Evolutionary conservation across 2,888 invertebrate genomes (phyloP), one percentile per base, ranked within the genome.

Genomic region (Acrobasis repandana): DNA sequence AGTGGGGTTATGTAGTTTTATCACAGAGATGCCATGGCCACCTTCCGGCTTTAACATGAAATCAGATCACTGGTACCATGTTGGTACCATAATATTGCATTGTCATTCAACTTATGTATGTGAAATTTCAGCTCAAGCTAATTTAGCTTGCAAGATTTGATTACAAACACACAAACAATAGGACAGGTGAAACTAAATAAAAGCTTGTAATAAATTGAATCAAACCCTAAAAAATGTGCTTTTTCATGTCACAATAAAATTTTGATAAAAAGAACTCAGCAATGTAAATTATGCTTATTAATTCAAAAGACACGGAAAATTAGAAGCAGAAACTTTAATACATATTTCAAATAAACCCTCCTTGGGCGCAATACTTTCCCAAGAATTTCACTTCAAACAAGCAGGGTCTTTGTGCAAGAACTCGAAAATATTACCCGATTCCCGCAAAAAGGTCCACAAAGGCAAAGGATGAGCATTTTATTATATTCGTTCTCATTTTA

Each of bases 381-480:
- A 51, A 43, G 50, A 51, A 51, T 50, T 59, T 51, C 51, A 62
- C 63, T 65, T 63, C 63, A 61, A 60, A 60, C 60, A 61, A 60
- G 59, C 60, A 57, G 50, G 43, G 10, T 36, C 66, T 67, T 65
- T 65, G 62, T 65, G 60, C 67, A 61, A 59, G 56, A 61, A 63
- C 64, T 63, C 57, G 63, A 64, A 61, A 62, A 63, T 61, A 67
- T 65, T 66, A 62, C 63, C 54, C 60, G 59, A 51, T 59, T 51
- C 75, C 77, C 76, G 78, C 79, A 83, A 85, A 28, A 86, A 79
- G 82, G 80, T 79, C 76, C 75, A 73, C 71, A 69, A 61, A 75
- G 72, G 76, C 72, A 69, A 61, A 74, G 72, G 76, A 72, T 74
- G 70, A 76, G 75, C 82, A 85, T 87, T 87, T 73, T 76, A 75